phyloP scores from a whole-genome alignment of 2,113 vertebrate species.

The Ctenomys sociabilis region DNA sequence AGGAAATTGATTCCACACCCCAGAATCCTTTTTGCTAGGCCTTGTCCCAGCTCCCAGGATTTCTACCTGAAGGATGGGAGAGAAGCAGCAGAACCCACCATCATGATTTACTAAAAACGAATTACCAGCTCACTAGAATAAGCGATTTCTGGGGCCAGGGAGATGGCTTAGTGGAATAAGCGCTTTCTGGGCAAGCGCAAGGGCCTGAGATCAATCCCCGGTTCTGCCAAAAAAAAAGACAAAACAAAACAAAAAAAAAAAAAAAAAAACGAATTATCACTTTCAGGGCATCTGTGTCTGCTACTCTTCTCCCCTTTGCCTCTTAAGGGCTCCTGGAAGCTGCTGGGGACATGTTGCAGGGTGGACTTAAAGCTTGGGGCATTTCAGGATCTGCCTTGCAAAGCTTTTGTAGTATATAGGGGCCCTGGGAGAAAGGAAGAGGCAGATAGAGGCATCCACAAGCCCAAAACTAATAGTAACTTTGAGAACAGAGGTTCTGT shows the following conservation, averaged over 20 bases:
- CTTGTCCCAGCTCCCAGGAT: neutral
- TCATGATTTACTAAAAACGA: neutral
- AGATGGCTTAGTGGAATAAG: too few relatives aligned
- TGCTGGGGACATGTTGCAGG: neutral
- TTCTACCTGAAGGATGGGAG: neutral
- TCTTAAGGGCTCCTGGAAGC: neutral
- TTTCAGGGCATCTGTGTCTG: neutral
- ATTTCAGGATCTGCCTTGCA: neutral
- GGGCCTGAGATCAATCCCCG: too few relatives aligned
- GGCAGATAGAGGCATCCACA: neutral
- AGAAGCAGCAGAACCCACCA: neutral
- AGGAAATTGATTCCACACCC: neutral
- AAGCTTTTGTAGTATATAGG: neutral
- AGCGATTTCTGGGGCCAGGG: too few relatives aligned
- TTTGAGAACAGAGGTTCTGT: neutral
- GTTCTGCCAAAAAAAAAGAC: too few relatives aligned
- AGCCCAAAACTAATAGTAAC: neutral
- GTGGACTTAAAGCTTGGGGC: neutral
- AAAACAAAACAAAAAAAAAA: too few relatives aligned
- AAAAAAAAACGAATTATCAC: neutral
- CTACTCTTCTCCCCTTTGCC: neutral
- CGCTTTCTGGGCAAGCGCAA: too few relatives aligned
- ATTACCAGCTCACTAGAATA: too few relatives aligned
- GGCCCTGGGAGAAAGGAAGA: neutral
- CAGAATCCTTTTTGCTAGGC: neutral